These are phyloP conservation scores for Noctua janthe DNA, from an alignment of 2,888 invertebrate species.

Conservation along the genomic window DNA sequence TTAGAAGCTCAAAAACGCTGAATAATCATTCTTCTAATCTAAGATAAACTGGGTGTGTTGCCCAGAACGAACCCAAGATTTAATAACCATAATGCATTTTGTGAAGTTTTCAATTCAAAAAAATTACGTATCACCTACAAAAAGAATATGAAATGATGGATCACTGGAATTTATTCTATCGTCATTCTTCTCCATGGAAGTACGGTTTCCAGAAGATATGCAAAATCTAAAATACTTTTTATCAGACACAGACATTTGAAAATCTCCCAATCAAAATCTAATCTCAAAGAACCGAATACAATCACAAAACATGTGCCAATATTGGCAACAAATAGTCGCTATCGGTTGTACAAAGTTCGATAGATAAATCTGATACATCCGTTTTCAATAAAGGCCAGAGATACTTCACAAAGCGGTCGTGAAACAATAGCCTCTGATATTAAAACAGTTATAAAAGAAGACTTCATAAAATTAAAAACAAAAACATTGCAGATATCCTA, in stretches of 20 bases:
- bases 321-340: conserved; percentile 36
- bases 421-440: conserved; percentile 19
- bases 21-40: background rate
- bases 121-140: background rate
- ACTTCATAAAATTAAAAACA: background rate
- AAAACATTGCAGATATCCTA: too few relatives aligned
- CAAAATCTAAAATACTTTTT: background rate
- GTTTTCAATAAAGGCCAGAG: conserved; percentile 26
- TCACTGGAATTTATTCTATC: background rate
- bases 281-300: conserved; percentile 4
- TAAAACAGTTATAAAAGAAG: conserved; percentile 22
- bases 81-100: background rate
- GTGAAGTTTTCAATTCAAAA: background rate
- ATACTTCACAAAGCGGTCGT: conserved; percentile 4
- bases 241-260: background rate
- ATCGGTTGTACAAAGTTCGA: conserved; percentile 54
- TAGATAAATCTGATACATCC: conserved; percentile 48
- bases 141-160: background rate
- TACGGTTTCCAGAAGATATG: background rate
- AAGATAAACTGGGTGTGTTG: background rate
- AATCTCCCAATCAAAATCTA: background rate
- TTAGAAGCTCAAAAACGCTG: background rate
- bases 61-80: background rate
- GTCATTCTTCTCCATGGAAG: background rate
- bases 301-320: conserved; percentile 13